These are phyloP conservation scores for Clivina fossor DNA, from an alignment of 2,888 invertebrate species.

Conservation along the genomic window DNA sequence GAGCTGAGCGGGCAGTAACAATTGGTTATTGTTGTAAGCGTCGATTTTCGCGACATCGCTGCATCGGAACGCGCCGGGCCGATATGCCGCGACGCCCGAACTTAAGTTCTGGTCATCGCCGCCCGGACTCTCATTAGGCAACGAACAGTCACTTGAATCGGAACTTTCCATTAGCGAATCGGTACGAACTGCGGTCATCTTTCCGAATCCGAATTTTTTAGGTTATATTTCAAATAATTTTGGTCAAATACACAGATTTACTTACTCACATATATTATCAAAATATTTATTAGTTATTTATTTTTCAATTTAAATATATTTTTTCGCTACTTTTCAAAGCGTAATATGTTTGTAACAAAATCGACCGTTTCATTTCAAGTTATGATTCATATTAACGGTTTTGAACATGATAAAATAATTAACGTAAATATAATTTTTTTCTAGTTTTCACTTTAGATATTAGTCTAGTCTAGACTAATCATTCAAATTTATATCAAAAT, in stretches of 20 bases:
- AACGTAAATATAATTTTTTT: no score
- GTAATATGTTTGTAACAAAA: no score
- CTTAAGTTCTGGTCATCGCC: constrained; percentile 20
- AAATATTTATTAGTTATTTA: constrained; percentile 4
- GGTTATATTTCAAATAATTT: not conserved
- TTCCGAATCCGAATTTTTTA: not conserved
- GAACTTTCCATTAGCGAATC: constrained; percentile 49
- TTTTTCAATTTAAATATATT: no score
- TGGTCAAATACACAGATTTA: no score
- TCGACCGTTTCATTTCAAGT: no score
- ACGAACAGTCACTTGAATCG: constrained; percentile 51
- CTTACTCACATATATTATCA: not conserved
- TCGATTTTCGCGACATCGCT: constrained; percentile 53
- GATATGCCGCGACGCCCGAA: constrained; percentile 22
- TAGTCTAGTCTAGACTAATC: no score
- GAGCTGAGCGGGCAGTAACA: constrained; percentile 71
- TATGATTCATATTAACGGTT: no score
- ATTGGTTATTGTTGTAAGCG: constrained; percentile 53
- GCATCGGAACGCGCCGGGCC: constrained; percentile 46
- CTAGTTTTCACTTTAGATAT: no score
- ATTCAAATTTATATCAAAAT: no score
- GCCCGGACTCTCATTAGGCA: constrained; percentile 39
- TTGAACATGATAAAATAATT: no score
- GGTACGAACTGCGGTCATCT: constrained; percentile 49
- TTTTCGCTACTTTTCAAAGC: no score